Evolutionary conservation across 1,140 invertebrate genomes (phyloP).

Genomic region (Medauroidea extradentata): DNA sequence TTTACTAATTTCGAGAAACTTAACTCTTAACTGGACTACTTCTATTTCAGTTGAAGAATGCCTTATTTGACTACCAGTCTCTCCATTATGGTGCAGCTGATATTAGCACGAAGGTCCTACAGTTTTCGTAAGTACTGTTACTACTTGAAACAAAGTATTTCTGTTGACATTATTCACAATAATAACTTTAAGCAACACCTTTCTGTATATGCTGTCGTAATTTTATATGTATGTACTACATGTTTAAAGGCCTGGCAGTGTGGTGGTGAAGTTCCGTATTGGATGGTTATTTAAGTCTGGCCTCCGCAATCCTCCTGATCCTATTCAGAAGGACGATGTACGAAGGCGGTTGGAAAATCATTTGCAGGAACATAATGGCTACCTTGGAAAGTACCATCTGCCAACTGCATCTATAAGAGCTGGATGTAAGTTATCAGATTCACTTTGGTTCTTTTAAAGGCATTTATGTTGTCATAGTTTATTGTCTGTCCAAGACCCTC

Average conservation of each 20-base stretch:
- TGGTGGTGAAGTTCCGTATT: constrained; percentile 58
- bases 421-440: constrained; percentile 38
- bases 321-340: constrained; percentile 48
- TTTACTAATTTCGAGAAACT: too few species aligned
- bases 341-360: constrained; percentile 46
- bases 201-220: neutral
- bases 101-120: constrained; percentile 56
- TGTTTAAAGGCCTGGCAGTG: constrained; percentile 51
- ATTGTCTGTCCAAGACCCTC: too few species aligned
- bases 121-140: constrained; percentile 7
- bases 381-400: constrained; percentile 51
- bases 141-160: too few species aligned
- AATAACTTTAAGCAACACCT: too few species aligned
- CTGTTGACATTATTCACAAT: too few species aligned
- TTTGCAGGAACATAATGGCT: constrained; percentile 46
- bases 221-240: neutral
- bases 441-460: too few species aligned
- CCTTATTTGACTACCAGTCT: constrained; percentile 47
- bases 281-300: constrained; percentile 55
- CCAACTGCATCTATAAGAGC: constrained; percentile 44
- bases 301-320: constrained; percentile 44
- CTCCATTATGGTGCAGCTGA: constrained; percentile 49
- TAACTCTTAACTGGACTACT: too few species aligned
- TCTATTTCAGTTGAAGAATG: constrained; percentile 33
- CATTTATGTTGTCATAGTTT: too few species aligned